Evolutionary conservation across 1,140 invertebrate genomes (phyloP), one percentile per base, ranked within the genome.

Genomic region (Portunus trituberculatus): DNA sequence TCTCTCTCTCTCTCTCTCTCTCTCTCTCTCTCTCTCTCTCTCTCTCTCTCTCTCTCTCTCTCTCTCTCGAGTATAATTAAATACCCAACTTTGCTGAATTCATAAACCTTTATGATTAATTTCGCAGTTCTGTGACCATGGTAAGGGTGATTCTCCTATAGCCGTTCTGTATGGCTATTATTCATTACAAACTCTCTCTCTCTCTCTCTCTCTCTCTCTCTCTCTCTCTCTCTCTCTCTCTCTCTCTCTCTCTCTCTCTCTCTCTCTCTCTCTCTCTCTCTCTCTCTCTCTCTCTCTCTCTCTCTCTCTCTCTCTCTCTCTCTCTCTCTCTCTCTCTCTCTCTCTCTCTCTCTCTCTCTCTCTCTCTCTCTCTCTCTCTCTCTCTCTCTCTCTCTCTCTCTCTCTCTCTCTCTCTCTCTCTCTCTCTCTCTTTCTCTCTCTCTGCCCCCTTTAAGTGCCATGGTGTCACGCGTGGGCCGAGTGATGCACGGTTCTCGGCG

Each of bases 241-340:
- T 52, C 14, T 91, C 48, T 91, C 32, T 91, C 89, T 91, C 48
- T 91, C 46, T 91, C 46, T 59, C 46, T 91, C 3, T 91, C 48
- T 67, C 89, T 91, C 32, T 91, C 89, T 91, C 14, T 91, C 46
- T 91, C 25, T 91, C 25, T 91, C 46, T 59, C 20, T 91, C 46
- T 91, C 20, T 91, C 46, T 91, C 25, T 91, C 20, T 91, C 46
- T 91, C 25, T 91, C 46, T 91, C 8, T 10, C 39, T 59, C 52
- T 59, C 52, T 59, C 52, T 91, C 52, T 76, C 29, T 31, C 48
- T 91, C 16, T 76, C 90, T 91, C 52, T 91, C n/a, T 76, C 90
- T 76, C 52, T 91, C 7, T 91, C 89, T 59, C n/a, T 91, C 46
- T 59, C 48, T 91, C 16, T 28, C 39, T 91, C 46, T 91, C 8